Evolutionary conservation across 2,113 vertebrate genomes (phyloP).

Genomic region (Eira barbara): DNA sequence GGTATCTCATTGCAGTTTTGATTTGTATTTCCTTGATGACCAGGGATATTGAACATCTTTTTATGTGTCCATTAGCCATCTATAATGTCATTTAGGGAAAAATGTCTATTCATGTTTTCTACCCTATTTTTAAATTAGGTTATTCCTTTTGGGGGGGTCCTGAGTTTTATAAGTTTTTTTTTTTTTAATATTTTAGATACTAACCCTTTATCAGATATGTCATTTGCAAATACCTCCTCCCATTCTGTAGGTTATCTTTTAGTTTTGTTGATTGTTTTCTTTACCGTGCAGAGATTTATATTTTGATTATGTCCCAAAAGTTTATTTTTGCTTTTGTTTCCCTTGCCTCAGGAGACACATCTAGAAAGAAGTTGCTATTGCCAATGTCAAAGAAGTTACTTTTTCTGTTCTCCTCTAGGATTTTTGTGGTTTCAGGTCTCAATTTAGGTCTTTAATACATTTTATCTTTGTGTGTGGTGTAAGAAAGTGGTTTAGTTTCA

Average conservation of each 20-base stretch:
- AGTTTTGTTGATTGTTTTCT: neutral
- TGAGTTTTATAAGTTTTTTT: neutral
- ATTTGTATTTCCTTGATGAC: neutral
- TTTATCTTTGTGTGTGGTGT: neutral
- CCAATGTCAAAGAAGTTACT: neutral
- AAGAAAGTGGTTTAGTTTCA: neutral
- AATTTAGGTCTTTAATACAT: neutral
- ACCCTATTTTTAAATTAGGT: neutral
- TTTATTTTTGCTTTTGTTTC: neutral
- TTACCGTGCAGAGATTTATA: neutral
- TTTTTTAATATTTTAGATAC: neutral
- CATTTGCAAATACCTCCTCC: neutral
- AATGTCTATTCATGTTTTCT: neutral
- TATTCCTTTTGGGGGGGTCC: neutral
- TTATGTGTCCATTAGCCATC: neutral
- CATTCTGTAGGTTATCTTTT: neutral
- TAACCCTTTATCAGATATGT: neutral
- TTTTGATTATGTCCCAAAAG: neutral
- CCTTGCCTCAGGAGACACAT: neutral
- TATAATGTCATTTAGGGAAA: neutral
- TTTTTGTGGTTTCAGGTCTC: neutral
- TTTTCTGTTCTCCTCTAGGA: neutral
- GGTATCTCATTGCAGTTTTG: neutral
- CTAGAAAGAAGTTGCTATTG: neutral
- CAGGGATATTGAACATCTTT: neutral